Conservation (phyloP, 2,888 invertebrate species). For the Galerucella pusilla region DNA sequence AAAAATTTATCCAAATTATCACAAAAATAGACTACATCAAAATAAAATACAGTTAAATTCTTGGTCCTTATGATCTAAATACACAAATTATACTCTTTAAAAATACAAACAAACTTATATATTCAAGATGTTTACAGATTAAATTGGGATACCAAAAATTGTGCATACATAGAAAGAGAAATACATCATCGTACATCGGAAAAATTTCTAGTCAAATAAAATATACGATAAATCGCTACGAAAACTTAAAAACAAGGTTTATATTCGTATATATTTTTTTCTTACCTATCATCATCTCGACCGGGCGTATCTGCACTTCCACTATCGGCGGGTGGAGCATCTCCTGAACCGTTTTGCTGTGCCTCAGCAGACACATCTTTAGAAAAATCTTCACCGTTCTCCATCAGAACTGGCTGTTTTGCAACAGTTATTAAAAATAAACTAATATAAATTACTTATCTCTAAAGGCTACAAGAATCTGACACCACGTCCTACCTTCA, state of each 20-base stretch:
- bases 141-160: conserved; percentile 27
- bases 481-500: conserved; percentile 57
- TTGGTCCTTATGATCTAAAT: conserved; percentile 52
- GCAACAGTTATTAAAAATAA: conserved; percentile 63
- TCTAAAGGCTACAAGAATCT: conserved; percentile 34
- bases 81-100: conserved; percentile 43
- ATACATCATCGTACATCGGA: conserved; percentile 17
- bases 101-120: conserved; percentile 45
- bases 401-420: conserved; percentile 76
- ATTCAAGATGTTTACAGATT: conserved; percentile 54
- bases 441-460: conserved; percentile 36
- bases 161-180: conserved; percentile 11
- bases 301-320: conserved; percentile 81
- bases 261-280: conserved; percentile 13
- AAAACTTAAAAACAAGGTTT: conserved; percentile 18
- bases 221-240: conserved; percentile 31
- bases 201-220: conserved; percentile 5
- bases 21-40: conserved; percentile 44
- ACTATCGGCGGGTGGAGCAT: conserved; percentile 74
- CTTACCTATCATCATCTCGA: conserved; percentile 85
- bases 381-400: conserved; percentile 83
- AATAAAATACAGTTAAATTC: conserved; percentile 50
- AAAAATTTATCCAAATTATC: conserved; percentile 42
- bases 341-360: conserved; percentile 70
- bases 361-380: conserved; percentile 75